These are phyloP conservation scores for Tuberolachnus salignus DNA, from an alignment of 2,888 invertebrate genomes.

Conservation along the genomic window DNA sequence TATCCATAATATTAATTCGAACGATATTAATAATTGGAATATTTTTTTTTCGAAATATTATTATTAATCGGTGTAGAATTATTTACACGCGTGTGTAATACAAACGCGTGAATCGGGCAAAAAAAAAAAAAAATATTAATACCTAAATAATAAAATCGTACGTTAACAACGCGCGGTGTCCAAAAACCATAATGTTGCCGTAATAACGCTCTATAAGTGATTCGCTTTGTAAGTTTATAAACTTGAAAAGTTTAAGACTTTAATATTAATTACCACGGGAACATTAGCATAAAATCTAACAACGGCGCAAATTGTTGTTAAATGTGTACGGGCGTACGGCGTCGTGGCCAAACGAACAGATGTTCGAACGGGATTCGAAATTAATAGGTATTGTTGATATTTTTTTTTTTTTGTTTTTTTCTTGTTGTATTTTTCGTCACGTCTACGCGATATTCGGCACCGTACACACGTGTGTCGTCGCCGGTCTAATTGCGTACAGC, in stretches of 20 bases:
- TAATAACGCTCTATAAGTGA: conserved; percentile 1
- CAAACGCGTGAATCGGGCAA: too few relatives aligned
- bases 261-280: conserved; percentile 17
- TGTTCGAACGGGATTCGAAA: background rate
- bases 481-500: conserved; percentile 6
- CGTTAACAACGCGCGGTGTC: too few relatives aligned
- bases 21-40: too few relatives aligned
- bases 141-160: too few relatives aligned
- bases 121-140: too few relatives aligned
- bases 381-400: conserved; percentile 4
- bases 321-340: conserved; percentile 6
- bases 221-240: conserved; percentile 3
- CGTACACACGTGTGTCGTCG: too few relatives aligned
- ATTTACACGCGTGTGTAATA: too few relatives aligned
- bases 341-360: background rate
- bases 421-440: too few relatives aligned
- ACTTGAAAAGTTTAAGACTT: conserved; percentile 24
- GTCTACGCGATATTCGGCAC: background rate
- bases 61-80: too few relatives aligned
- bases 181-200: background rate
- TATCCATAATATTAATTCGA: too few relatives aligned
- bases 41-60: too few relatives aligned
- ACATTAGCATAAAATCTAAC: conserved; percentile 19
- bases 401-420: too few relatives aligned
- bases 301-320: background rate